Percentiles rank a stretch among this genome's conserved stretches.
phyloP scores from a whole-genome alignment of 2,888 invertebrate genomes.

The Ametastegia equiseti region DNA sequence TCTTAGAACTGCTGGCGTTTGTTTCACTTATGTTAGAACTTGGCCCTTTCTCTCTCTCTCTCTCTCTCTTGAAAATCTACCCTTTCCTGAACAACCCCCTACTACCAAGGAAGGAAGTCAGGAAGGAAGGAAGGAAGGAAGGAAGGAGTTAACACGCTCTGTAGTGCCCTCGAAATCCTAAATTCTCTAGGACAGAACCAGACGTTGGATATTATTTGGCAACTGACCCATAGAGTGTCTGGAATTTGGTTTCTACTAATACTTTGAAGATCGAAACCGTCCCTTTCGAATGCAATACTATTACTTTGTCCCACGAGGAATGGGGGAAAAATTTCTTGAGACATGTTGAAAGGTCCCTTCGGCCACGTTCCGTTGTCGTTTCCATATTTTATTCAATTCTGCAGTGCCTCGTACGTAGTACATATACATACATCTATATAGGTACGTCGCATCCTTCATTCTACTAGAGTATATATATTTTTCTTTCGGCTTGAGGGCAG shows the following conservation, averaged over 20 bases:
- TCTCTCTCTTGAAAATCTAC: slow-evolving; percentile 23
- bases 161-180: slow-evolving; percentile 15
- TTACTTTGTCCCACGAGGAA: background rate
- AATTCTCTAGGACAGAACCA: slow-evolving; percentile 29
- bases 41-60: too few relatives aligned
- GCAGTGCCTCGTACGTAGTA: background rate
- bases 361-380: slow-evolving; percentile 16
- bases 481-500: background rate
- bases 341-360: slow-evolving; percentile 14
- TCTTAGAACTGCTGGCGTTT: slow-evolving; percentile 61
- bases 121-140: slow-evolving; percentile 31
- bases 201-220: background rate
- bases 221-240: background rate
- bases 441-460: too few relatives aligned
- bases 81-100: background rate
- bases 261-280: background rate
- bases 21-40: slow-evolving; percentile 58
- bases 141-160: slow-evolving; percentile 9
- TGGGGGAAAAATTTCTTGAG: background rate
- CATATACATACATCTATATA: too few relatives aligned
- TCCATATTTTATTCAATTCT: slow-evolving; percentile 39
- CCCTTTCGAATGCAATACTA: slow-evolving; percentile 9
- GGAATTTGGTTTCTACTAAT: background rate
- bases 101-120: slow-evolving; percentile 13
- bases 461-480: too few relatives aligned